Evolutionary conservation across 2,113 vertebrate genomes (phyloP).

Genomic region (Acanthochromis polyacanthus): DNA sequence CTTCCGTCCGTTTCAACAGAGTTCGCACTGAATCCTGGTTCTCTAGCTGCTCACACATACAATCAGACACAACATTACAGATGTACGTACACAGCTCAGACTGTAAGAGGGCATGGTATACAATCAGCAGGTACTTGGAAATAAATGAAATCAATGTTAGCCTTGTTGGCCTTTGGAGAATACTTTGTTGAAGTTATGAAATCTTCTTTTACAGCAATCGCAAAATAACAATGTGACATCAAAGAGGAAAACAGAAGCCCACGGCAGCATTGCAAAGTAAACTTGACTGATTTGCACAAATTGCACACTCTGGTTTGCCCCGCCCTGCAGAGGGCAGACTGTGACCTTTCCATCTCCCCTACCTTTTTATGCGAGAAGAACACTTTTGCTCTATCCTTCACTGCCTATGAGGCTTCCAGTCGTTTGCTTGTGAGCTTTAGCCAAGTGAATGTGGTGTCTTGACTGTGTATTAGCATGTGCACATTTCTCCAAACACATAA

Average conservation of each 20-base stretch:
- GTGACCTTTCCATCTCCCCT: conserved; percentile 19
- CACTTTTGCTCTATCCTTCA: conserved; percentile 24
- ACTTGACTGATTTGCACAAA: conserved; percentile 11
- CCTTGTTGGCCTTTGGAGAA: conserved; percentile 7
- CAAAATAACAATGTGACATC: background rate
- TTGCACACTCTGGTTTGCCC: background rate
- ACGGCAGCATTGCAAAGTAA: background rate
- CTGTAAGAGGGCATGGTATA: background rate
- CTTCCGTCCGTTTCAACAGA: conserved; percentile 93
- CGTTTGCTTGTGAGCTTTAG: background rate
- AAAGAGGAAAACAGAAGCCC: background rate
- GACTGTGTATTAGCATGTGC: conserved; percentile 14
- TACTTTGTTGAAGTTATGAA: conserved; percentile 11
- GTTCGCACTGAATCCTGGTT: conserved; percentile 93
- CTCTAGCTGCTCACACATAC: conserved; percentile 86
- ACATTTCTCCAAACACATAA: conserved; percentile 18
- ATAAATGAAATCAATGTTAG: conserved; percentile 13
- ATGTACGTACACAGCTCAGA: background rate
- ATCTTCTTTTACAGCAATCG: background rate
- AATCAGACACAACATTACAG: conserved; percentile 21
- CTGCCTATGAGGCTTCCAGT: background rate
- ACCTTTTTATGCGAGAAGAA: conserved; percentile 21
- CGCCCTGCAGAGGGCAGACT: conserved; percentile 10
- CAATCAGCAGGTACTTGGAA: conserved; percentile 8
- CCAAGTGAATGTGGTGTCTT: background rate